Evolutionary conservation across 1,140 invertebrate genomes (phyloP), one percentile per base, ranked within the genome.

Genomic region (Achroia grisella): DNA sequence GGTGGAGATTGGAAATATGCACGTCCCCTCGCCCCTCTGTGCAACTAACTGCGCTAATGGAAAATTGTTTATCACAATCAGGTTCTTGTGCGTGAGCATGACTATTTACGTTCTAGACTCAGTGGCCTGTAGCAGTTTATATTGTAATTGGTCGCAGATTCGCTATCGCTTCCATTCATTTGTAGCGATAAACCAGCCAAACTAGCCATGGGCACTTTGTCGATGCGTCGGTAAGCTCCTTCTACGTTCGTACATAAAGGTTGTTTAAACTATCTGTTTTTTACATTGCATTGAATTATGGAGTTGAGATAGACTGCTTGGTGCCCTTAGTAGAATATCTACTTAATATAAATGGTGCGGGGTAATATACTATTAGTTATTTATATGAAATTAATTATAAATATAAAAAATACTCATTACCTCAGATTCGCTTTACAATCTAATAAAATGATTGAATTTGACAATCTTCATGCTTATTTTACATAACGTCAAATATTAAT

Each of bases 111-210:
- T 59, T 67, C 63, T 52, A 54, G 61, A 65, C 68, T 66, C 56
- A 56, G 64, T 63, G 58, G 71, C 64, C 65, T n/a, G n/a, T 62
- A 56, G 53, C 45, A 56, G 63, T 44, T 44, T 51, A 23, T 55
- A 39, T 62, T 52, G 64, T 82, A 82, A 82, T 75, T 76, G 76
- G 65, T 64, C 62, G 65, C 62, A 68, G 71, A 71, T 74, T 70
- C 65, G 67, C 58, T 73, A 78, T 72, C 70, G 60, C 62, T 52
- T 73, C 71, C 74, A 82, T 83, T 80, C 72, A 83, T 80, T 75
- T 73, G 58, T 56, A 56, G 55, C 53, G 73, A 77, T 79, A 79
- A 77, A 70, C 53, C 44, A 44, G 32, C 32, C 27, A 15, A 23
- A 15, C 28, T 13, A 29, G 44, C 69, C 65, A 48, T 39, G 47